Conservation (phyloP, 2,797 vertebrate genomes). For the Chiroxiphia lanceolata region DNA sequence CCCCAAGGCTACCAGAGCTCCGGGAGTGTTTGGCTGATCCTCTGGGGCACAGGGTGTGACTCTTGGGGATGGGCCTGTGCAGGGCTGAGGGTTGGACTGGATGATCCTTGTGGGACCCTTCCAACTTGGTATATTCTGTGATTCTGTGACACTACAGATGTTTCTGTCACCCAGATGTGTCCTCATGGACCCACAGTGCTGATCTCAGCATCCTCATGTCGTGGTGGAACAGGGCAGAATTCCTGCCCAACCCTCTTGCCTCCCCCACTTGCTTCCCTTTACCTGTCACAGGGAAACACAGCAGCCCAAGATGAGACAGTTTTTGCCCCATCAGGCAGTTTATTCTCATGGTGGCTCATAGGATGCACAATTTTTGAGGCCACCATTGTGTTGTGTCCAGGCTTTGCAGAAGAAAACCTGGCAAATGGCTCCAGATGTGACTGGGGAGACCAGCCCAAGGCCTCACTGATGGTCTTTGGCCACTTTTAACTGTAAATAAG, state of each 20-base stretch:
- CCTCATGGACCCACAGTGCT: neutral
- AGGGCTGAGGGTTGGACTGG: too few species aligned
- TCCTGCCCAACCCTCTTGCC: neutral
- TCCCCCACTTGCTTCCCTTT: fast-evolving
- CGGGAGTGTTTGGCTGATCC: too few species aligned
- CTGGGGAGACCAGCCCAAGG: neutral
- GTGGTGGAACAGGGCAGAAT: neutral
- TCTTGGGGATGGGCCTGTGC: too few species aligned
- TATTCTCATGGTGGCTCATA: neutral
- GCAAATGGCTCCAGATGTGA: neutral
- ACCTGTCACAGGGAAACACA: neutral
- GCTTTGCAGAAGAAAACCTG: neutral
- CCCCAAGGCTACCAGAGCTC: too few species aligned
- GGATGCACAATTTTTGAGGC: fast-evolving
- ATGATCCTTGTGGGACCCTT: too few species aligned
- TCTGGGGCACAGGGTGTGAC: too few species aligned
- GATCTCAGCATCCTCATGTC: fast-evolving
- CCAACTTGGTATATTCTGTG: neutral
- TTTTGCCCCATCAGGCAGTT: neutral
- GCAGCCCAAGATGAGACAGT: neutral
- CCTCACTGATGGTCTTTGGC: neutral
- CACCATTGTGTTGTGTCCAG: fast-evolving
- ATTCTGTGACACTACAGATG: neutral
- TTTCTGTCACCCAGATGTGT: neutral
- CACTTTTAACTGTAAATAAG: neutral